phyloP scores from a whole-genome alignment of 2,113 vertebrate genomes.

The Cavia porcellus region DNA sequence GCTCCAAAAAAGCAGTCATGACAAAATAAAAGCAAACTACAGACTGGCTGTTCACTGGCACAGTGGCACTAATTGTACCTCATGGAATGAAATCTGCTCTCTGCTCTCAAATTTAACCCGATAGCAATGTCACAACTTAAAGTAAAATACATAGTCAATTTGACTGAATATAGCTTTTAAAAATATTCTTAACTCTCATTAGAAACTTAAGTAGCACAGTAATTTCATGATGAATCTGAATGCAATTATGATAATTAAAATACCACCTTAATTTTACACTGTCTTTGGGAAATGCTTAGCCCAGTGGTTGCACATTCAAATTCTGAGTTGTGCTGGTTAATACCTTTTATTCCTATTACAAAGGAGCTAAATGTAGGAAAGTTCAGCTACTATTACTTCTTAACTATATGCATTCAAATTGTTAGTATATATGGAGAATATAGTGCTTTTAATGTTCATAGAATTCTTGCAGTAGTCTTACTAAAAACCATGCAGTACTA shows the following conservation, averaged over 20 bases:
- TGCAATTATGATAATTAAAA: constrained; percentile 79
- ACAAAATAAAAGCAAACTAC: background rate
- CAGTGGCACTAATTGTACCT: fast-evolving
- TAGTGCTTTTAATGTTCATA: constrained; percentile 22
- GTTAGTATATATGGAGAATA: background rate
- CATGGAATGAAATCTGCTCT: background rate
- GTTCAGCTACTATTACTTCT: constrained; percentile 31
- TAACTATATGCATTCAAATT: background rate
- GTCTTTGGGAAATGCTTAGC: constrained; percentile 68
- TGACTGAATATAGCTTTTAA: constrained; percentile 52
- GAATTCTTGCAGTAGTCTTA: constrained; percentile 14
- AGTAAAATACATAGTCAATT: constrained; percentile 30
- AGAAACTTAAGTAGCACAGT: constrained; percentile 68
- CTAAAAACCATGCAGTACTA: background rate
- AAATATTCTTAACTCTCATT: constrained; percentile 70
- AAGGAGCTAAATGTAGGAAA: constrained; percentile 7
- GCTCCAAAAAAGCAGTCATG: background rate
- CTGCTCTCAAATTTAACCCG: constrained; percentile 4
- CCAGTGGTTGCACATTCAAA: constrained; percentile 41
- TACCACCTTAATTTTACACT: constrained; percentile 75
- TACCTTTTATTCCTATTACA: constrained; percentile 18
- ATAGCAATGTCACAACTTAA: background rate
- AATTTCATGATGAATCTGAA: constrained; percentile 75
- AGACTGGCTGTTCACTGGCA: background rate
- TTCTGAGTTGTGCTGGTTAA: constrained; percentile 33